Conservation (phyloP, 92 coral and sea anemone genomes). For the Zoanthus solanderi region DNA sequence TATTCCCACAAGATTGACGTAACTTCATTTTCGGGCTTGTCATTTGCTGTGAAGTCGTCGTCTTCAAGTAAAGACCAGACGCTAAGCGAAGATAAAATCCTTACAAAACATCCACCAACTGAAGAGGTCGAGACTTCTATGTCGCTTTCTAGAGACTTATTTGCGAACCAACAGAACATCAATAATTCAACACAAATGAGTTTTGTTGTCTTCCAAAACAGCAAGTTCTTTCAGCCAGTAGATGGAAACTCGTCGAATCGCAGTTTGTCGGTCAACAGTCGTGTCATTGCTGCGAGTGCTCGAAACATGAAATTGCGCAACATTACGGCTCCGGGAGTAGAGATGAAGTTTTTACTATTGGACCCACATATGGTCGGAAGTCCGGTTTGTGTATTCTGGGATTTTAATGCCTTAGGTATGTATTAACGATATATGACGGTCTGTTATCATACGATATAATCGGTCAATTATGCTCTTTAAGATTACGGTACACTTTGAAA, state of each 20-base stretch:
- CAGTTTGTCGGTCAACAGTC: constrained; percentile 52
- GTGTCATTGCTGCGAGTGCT: constrained; percentile 65
- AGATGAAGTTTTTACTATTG: constrained; percentile 60
- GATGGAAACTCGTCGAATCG: constrained; percentile 46
- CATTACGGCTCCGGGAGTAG: constrained; percentile 56
- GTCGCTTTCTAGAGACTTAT: constrained; percentile 64
- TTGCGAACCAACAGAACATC: constrained; percentile 44
- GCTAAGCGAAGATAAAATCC: constrained; percentile 43
- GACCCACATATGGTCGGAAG: neutral
- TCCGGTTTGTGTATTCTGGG: constrained; percentile 67
- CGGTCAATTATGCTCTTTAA: too few relatives aligned
- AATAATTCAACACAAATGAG: constrained; percentile 58
- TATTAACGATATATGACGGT: neutral
- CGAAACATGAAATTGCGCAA: constrained; percentile 58
- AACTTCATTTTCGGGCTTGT: constrained; percentile 66
- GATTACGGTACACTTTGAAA: too few relatives aligned
- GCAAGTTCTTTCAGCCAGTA: constrained; percentile 78
- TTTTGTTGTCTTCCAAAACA: constrained; percentile 77
- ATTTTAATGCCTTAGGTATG: constrained; percentile 61
- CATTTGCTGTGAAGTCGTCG: constrained; percentile 62
- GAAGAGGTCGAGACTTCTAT: constrained; percentile 70
- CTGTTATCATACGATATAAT: neutral
- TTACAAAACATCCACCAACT: constrained; percentile 32
- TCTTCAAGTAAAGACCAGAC: constrained; percentile 43
- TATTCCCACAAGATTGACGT: constrained; percentile 66